Percentiles rank a stretch among this genome's conserved stretches.
Conservation (phyloP, 35 echinoderm and acorn worm genomes). For the Apostichopus californicus region DNA sequence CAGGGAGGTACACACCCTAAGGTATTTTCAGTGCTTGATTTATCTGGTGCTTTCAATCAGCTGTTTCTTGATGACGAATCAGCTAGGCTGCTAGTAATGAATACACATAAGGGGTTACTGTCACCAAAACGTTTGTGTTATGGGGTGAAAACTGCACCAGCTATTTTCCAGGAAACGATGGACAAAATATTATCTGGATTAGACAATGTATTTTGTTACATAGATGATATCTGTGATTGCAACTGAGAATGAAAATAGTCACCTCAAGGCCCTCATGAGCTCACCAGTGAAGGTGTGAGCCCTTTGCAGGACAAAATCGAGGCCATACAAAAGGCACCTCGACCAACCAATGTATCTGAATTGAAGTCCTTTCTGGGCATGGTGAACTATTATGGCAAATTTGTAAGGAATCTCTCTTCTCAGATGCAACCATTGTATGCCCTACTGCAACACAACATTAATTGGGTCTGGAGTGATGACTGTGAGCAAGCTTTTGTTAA, state of each 20-base stretch:
- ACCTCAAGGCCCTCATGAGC: not conserved
- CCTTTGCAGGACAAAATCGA: slow-evolving; percentile 55
- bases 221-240: slow-evolving; percentile 12
- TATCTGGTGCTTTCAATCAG: slow-evolving; percentile 46
- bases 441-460: not conserved
- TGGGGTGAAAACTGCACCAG: slow-evolving; percentile 44
- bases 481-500: not conserved
- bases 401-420: slow-evolving; percentile 47
- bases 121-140: slow-evolving; percentile 15
- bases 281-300: not conserved
- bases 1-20: not conserved
- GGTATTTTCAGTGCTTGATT: slow-evolving; percentile 36
- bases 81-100: slow-evolving; percentile 19
- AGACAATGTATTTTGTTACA: slow-evolving; percentile 6
- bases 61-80: not conserved
- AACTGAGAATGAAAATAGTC: not conserved
- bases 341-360: slow-evolving; percentile 56
- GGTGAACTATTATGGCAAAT: slow-evolving; percentile 75
- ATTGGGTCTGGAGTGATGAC: not conserved
- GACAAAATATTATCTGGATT: slow-evolving; percentile 37
- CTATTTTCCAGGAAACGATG: slow-evolving; percentile 44
- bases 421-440: slow-evolving; percentile 27
- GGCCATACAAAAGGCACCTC: slow-evolving; percentile 54
- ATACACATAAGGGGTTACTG: slow-evolving; percentile 40
- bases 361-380: slow-evolving; percentile 63